phyloP scores from a whole-genome alignment of 2,797 vertebrate genomes.

The Microchirus variegatus region DNA sequence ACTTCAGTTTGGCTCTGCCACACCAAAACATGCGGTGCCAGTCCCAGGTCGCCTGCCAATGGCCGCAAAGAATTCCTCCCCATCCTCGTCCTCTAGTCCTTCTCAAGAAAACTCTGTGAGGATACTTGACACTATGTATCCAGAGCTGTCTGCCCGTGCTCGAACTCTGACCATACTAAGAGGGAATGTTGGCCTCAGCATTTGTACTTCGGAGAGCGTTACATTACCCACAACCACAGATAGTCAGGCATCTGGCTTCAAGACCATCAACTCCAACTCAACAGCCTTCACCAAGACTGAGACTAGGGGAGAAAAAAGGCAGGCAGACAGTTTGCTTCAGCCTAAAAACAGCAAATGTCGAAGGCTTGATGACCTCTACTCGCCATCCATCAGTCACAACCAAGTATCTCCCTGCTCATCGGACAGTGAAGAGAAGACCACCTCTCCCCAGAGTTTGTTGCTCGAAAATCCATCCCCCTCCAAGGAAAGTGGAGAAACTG shows the following conservation, averaged over 20 bases:
- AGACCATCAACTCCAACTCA: slow-evolving; percentile 85
- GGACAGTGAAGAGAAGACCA: slow-evolving; percentile 26
- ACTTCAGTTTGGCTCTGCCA: slow-evolving; percentile 93
- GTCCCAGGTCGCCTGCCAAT: slow-evolving; percentile 92
- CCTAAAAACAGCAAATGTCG: slow-evolving; percentile 86
- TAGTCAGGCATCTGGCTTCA: slow-evolving; percentile 84
- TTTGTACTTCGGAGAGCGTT: slow-evolving; percentile 69
- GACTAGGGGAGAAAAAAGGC: slow-evolving; percentile 75
- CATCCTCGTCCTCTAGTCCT: slow-evolving; percentile 61
- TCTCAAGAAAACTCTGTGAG: slow-evolving; percentile 93
- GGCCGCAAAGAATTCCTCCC: slow-evolving; percentile 68
- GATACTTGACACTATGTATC: slow-evolving; percentile 95
- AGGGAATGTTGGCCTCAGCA: slow-evolving; percentile 86
- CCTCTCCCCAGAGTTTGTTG: not conserved
- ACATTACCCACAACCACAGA: slow-evolving; percentile 63
- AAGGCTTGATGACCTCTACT: slow-evolving; percentile 81
- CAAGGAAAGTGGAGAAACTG: slow-evolving; percentile 10
- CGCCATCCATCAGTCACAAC: slow-evolving; percentile 27
- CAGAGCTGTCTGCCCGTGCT: slow-evolving; percentile 91
- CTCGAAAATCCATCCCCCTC: not conserved
- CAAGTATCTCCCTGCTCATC: slow-evolving; percentile 12
- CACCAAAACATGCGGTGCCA: slow-evolving; percentile 94
- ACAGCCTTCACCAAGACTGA: slow-evolving; percentile 93
- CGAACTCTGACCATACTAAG: slow-evolving; percentile 93
- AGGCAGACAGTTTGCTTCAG: slow-evolving; percentile 42